phyloP scores from a whole-genome alignment of 2,797 vertebrate species.

The Brachymystax lenok region DNA sequence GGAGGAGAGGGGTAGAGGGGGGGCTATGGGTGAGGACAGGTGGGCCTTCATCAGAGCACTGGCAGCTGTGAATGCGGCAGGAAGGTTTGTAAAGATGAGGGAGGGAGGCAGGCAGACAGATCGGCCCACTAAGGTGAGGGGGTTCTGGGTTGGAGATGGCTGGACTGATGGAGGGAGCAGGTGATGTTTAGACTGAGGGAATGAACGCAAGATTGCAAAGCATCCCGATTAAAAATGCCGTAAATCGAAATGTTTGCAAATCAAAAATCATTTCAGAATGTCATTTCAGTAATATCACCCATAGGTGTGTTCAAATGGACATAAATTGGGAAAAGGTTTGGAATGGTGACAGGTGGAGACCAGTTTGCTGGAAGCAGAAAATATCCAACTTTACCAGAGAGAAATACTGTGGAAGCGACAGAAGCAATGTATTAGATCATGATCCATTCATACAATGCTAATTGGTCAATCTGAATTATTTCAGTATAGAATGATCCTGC shows the following conservation, averaged over 20 bases:
- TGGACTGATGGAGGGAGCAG: constrained; percentile 75
- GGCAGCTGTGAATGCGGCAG: constrained; percentile 81
- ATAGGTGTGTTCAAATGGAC: constrained; percentile 62
- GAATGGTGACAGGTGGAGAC: neutral
- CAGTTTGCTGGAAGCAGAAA: constrained; percentile 2
- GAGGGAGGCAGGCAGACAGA: constrained; percentile 2
- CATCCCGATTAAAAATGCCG: constrained; percentile 72
- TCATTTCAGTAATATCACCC: constrained; percentile 61
- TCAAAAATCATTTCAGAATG: constrained; percentile 74
- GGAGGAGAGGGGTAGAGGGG: constrained; percentile 34
- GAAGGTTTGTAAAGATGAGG: constrained; percentile 69
- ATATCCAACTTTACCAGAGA: neutral
- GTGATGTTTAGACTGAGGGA: constrained; percentile 77
- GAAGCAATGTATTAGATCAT: neutral
- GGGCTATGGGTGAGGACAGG: constrained; percentile 73
- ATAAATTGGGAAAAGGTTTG: constrained; percentile 28
- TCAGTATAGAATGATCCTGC: neutral
- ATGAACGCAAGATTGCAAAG: constrained; percentile 78
- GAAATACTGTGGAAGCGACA: neutral
- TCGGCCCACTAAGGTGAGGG: constrained; percentile 5
- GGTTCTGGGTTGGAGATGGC: constrained; percentile 54
- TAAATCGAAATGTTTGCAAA: constrained; percentile 68
- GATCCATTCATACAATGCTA: too few species aligned
- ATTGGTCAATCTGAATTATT: neutral
- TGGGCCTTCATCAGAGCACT: constrained; percentile 81